Percentiles rank a stretch among this genome's conserved stretches.
phyloP scores from a whole-genome alignment of 2,113 vertebrate genomes.

The Colistium nudipinnis region DNA sequence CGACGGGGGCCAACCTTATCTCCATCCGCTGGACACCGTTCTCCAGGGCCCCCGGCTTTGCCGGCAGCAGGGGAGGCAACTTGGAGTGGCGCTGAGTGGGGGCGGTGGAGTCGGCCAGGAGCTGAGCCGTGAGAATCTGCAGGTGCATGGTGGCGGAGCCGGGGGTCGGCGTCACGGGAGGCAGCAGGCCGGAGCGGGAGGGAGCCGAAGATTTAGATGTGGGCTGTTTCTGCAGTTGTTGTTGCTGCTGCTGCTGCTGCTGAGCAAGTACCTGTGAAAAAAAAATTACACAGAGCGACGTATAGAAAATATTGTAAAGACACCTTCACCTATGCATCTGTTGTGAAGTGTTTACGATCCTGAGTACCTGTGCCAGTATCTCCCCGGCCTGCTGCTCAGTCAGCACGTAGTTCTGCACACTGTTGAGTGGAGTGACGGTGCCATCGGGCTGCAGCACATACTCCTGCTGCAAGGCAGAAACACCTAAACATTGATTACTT shows the following conservation, averaged over 20 bases:
- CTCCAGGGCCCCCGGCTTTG: slow-evolving; percentile 35
- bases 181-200: slow-evolving; percentile 67
- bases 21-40: slow-evolving; percentile 67
- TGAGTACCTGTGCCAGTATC: slow-evolving; percentile 81
- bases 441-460: slow-evolving; percentile 83
- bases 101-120: slow-evolving; percentile 70
- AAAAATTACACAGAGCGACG: neutral
- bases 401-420: slow-evolving; percentile 81
- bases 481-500: too few relatives aligned
- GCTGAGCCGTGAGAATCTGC: slow-evolving; percentile 83
- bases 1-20: slow-evolving; percentile 58
- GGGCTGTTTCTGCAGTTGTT: slow-evolving; percentile 64
- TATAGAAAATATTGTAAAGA: neutral
- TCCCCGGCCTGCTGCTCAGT: slow-evolving; percentile 83
- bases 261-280: slow-evolving; percentile 74
- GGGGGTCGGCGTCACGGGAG: slow-evolving; percentile 64
- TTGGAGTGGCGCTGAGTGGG: slow-evolving; percentile 60
- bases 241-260: slow-evolving; percentile 72
- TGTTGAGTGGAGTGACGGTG: slow-evolving; percentile 78
- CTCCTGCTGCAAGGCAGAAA: slow-evolving; percentile 67
- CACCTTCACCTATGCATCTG: neutral
- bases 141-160: slow-evolving; percentile 84
- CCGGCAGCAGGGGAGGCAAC: slow-evolving; percentile 63
- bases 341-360: neutral
- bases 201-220: slow-evolving; percentile 42